A percentile compares a stretch with the other conserved stretches of the same genome.
Conservation (phyloP, 2,888 invertebrate genomes). For the Gymnocheta viridis region DNA sequence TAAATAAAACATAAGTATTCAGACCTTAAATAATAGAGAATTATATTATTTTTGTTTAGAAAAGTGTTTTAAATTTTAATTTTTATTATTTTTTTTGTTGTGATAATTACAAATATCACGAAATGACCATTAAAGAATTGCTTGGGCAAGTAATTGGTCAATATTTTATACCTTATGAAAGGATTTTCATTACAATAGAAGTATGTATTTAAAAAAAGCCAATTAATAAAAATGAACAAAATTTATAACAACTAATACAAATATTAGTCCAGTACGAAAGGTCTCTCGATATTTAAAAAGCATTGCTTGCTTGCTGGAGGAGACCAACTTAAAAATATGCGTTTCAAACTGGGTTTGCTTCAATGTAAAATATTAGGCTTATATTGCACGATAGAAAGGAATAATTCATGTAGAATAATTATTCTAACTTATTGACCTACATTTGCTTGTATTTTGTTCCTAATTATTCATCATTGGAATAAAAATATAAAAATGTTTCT, state of each 20-base stretch:
- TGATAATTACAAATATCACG: slow-evolving; percentile 79
- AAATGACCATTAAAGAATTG: slow-evolving; percentile 71
- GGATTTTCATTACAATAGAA: slow-evolving; percentile 28
- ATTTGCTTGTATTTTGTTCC: too few relatives aligned
- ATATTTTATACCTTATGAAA: slow-evolving; percentile 7
- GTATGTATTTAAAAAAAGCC: slow-evolving; percentile 13
- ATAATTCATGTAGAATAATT: too few relatives aligned
- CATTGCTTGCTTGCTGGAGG: not conserved
- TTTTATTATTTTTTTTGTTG: slow-evolving; percentile 55
- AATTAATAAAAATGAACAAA: slow-evolving; percentile 62
- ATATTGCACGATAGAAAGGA: too few relatives aligned
- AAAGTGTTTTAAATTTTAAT: too few relatives aligned
- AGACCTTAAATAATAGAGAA: slow-evolving; percentile 14
- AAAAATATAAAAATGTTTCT: too few relatives aligned
- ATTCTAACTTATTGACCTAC: too few relatives aligned
- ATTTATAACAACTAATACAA: slow-evolving; percentile 38
- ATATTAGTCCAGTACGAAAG: slow-evolving; percentile 51
- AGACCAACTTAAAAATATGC: not conserved
- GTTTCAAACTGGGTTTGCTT: not conserved
- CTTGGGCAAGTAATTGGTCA: slow-evolving; percentile 9
- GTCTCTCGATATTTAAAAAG: not conserved
- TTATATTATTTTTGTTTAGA: slow-evolving; percentile 31
- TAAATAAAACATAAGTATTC: not conserved
- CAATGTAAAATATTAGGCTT: too few relatives aligned
- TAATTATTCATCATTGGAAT: too few relatives aligned